These are phyloP conservation scores for Serilophus lunatus DNA, from an alignment of 2,113 vertebrate species.

Conservation along the genomic window DNA sequence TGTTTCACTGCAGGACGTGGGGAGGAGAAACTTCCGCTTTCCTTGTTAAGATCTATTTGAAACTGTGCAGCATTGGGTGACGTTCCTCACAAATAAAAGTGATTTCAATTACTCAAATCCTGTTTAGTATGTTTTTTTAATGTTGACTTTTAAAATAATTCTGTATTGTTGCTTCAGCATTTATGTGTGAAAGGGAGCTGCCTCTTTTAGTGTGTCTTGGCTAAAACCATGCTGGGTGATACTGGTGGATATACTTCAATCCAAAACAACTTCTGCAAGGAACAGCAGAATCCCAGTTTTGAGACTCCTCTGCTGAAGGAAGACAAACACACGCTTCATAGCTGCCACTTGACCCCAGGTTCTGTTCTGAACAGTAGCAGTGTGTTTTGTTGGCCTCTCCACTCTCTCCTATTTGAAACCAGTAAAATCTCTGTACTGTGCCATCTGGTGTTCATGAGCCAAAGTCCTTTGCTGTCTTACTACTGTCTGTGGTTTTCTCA, in stretches of 20 bases:
- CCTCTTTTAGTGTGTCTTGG: not conserved
- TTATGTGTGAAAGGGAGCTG: not conserved
- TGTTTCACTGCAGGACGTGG: slow-evolving; percentile 58
- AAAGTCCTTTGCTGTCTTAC: not conserved
- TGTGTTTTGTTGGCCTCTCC: not conserved
- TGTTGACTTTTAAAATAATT: not conserved
- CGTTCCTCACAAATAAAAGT: slow-evolving; percentile 75
- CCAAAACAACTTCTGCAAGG: not conserved
- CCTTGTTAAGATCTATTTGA: slow-evolving; percentile 65
- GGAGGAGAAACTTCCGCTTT: slow-evolving; percentile 70
- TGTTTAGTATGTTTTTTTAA: not conserved
- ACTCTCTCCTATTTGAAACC: not conserved
- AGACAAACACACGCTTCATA: not conserved
- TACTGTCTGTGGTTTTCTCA: not conserved
- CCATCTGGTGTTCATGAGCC: not conserved
- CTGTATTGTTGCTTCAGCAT: not conserved
- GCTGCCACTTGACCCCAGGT: not conserved
- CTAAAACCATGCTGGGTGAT: not conserved
- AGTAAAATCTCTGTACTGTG: not conserved
- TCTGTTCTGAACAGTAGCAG: not conserved
- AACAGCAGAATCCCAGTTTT: not conserved
- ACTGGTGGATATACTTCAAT: not conserved
- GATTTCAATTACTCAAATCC: slow-evolving; percentile 1
- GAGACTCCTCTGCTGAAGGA: not conserved
- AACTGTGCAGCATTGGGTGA: slow-evolving; percentile 68